Percentiles rank a stretch among this genome's conserved stretches.
Conservation (phyloP, 2,113 vertebrate species). For the Mustela lutreola region DNA sequence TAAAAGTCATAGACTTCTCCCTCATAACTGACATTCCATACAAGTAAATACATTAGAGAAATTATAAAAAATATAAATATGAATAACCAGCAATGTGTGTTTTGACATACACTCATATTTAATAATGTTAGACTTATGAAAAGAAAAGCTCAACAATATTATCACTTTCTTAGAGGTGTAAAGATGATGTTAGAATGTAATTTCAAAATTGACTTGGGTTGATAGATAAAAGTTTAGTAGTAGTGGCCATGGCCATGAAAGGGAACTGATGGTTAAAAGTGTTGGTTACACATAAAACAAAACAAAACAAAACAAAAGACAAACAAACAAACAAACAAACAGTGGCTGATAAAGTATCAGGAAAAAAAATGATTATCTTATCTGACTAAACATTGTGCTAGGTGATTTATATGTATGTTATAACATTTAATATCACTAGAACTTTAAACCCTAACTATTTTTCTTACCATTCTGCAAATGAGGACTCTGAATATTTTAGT, state of each 20-base stretch:
- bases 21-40: not conserved
- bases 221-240: not conserved
- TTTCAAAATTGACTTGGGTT: not conserved
- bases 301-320: not conserved
- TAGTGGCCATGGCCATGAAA: not conserved
- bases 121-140: not conserved
- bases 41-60: not conserved
- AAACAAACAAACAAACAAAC: not conserved
- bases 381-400: not conserved
- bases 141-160: not conserved
- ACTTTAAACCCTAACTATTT: not conserved
- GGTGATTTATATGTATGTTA: not conserved
- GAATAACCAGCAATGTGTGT: not conserved
- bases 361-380: not conserved
- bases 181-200: not conserved
- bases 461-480: not conserved
- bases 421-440: not conserved
- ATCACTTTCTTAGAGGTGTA: not conserved
- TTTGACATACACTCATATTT: not conserved
- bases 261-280: not conserved
- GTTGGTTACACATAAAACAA: not conserved
- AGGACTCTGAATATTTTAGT: not conserved
- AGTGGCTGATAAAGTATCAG: not conserved
- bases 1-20: not conserved
- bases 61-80: not conserved